phyloP scores from a whole-genome alignment of 2,113 vertebrate species.

The Cololabis saira region DNA sequence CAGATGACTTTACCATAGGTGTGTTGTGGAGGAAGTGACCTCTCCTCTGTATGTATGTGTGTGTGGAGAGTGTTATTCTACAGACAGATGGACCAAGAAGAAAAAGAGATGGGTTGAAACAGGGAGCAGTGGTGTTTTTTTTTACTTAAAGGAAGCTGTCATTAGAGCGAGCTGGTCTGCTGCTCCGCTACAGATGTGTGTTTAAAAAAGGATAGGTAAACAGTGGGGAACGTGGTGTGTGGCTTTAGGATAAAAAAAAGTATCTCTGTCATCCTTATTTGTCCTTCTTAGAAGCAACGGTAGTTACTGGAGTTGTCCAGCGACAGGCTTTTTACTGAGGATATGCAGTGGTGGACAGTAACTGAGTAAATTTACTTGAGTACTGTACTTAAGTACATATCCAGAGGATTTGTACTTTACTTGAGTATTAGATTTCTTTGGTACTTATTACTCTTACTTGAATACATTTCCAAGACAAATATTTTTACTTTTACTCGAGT shows the following conservation, averaged over 20 bases:
- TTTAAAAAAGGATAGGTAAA: conserved; percentile 69
- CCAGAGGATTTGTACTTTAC: no score
- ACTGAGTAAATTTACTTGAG: no score
- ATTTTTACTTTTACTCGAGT: no score
- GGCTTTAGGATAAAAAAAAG: conserved; percentile 43
- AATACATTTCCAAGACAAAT: no score
- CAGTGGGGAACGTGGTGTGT: conserved; percentile 65
- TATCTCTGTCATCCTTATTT: conserved; percentile 16
- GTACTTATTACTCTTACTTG: no score
- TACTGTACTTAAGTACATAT: no score
- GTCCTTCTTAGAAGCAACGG: not conserved
- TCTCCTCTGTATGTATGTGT: conserved; percentile 62
- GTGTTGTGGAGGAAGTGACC: conserved; percentile 67
- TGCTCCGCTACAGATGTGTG: conserved; percentile 62
- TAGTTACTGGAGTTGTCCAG: not conserved
- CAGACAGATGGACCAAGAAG: conserved; percentile 30
- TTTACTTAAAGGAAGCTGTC: conserved; percentile 71
- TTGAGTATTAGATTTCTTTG: no score
- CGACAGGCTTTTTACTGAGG: conserved; percentile 1
- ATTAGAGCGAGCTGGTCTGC: conserved; percentile 64
- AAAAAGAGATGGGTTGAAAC: conserved; percentile 49
- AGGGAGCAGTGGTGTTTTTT: conserved; percentile 65
- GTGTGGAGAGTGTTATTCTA: conserved; percentile 63
- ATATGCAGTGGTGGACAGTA: no score
- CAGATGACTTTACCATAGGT: conserved; percentile 47